phyloP scores from a whole-genome alignment of 2,797 vertebrate genomes.

The Siniperca scherzeri region DNA sequence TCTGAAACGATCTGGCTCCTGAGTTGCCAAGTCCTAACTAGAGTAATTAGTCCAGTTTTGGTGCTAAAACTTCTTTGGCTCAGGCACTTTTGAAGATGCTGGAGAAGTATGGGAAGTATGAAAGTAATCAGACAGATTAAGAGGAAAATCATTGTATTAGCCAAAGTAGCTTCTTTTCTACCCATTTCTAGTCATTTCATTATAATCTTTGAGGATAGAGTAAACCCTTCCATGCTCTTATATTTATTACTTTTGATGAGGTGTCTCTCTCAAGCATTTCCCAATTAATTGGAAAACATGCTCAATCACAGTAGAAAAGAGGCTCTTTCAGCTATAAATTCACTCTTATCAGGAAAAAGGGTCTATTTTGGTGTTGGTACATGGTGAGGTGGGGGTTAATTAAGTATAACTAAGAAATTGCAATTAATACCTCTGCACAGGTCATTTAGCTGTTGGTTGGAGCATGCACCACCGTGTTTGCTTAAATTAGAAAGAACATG shows the following conservation, averaged over 20 bases:
- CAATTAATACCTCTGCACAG: constrained; percentile 73
- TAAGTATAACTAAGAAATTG: constrained; percentile 76
- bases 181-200: constrained; percentile 52
- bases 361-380: constrained; percentile 41
- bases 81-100: constrained; percentile 16
- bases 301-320: constrained; percentile 42
- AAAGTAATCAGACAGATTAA: constrained; percentile 63
- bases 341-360: constrained; percentile 48
- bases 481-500: constrained; percentile 71
- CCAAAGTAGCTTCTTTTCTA: constrained; percentile 37
- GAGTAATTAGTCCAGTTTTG: constrained; percentile 46
- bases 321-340: constrained; percentile 43
- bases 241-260: constrained; percentile 59
- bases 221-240: constrained; percentile 60
- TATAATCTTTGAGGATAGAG: constrained; percentile 55
- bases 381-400: constrained; percentile 69
- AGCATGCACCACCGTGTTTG: constrained; percentile 44
- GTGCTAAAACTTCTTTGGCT: constrained; percentile 15
- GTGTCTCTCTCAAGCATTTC: constrained; percentile 48
- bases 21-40: constrained; percentile 48
- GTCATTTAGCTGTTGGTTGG: constrained; percentile 77
- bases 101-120: neutral
- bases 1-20: constrained; percentile 44
- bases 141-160: constrained; percentile 41
- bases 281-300: constrained; percentile 62